Conservation (phyloP, 1,140 invertebrate species). For the Steinernema khuongi region DNA sequence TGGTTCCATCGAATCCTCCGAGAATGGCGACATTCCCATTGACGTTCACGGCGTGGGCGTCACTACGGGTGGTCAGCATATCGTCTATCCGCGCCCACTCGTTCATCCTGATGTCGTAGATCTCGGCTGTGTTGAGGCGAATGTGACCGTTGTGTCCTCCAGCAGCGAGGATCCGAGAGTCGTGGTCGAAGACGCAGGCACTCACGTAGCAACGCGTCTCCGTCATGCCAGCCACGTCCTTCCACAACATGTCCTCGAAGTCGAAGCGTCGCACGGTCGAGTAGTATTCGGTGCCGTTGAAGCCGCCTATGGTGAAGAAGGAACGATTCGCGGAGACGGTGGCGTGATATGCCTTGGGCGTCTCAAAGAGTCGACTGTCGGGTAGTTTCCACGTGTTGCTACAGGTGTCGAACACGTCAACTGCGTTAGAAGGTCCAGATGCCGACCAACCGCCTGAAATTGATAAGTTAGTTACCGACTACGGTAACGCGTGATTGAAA, state of each 20-base stretch:
- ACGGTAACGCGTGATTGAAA: background rate
- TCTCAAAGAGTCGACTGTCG: background rate
- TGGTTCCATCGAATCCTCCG: background rate
- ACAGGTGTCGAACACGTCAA: background rate
- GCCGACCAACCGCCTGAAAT: background rate
- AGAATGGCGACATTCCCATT: background rate
- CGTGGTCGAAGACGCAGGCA: background rate
- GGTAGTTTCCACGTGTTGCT: background rate
- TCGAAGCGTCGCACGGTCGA: background rate
- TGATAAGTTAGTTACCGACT: background rate
- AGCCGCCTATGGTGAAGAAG: background rate
- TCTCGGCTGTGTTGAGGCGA: background rate
- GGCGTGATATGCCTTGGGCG: background rate
- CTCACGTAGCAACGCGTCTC: conserved; percentile 2
- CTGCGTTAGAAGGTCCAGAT: background rate
- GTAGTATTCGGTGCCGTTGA: background rate
- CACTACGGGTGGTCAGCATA: background rate
- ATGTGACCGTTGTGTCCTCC: background rate
- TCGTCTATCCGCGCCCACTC: background rate
- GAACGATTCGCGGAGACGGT: background rate
- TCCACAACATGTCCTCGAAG: background rate
- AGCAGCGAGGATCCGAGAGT: background rate
- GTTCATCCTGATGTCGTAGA: background rate
- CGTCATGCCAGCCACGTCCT: background rate
- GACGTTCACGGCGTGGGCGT: background rate